Percentiles rank a stretch among this genome's conserved stretches.
phyloP scores from a whole-genome alignment of 2,113 vertebrate species.

The Xenopus tropicalis region UCB_Xtro_10.0 CM004447.2:19429501-19430000 shows the following conservation, averaged over 20 bases:
- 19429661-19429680: constrained; percentile 37
- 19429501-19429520: too few species aligned
- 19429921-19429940: constrained; percentile 28
- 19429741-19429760: constrained; percentile 38
- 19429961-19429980: not conserved
- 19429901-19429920: constrained; percentile 10
- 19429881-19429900: not conserved
- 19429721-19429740: constrained; percentile 38
- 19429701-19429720: constrained; percentile 44
- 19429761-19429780: constrained; percentile 33
- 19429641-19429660: constrained; percentile 39
- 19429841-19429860: constrained; percentile 26
- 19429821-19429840: constrained; percentile 19
- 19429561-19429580: too few species aligned
- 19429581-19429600: too few species aligned
- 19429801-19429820: constrained; percentile 22
- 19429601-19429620: constrained; percentile 27
- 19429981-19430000: not conserved
- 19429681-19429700: constrained; percentile 44
- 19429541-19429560: too few species aligned
- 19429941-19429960: not conserved
- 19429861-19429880: constrained; percentile 35
- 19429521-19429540: too few species aligned
- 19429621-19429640: constrained; percentile 13
- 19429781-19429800: constrained; percentile 35